Percentiles rank a stretch among this genome's conserved stretches.
Conservation (phyloP, 2,888 invertebrate genomes). For the Slavum lentiscoides region DNA sequence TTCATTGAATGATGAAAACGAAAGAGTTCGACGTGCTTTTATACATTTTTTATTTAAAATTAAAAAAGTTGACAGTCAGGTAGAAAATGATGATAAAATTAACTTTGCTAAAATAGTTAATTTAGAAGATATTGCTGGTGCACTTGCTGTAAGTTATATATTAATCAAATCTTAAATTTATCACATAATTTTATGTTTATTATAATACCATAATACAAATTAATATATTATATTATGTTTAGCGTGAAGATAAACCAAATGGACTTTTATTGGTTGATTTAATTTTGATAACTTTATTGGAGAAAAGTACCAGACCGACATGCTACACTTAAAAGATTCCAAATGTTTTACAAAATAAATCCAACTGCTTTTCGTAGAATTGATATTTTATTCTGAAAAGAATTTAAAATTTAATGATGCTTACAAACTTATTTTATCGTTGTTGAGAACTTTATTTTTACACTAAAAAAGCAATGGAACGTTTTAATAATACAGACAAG, state of each 20-base stretch:
- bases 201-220: slow-evolving; percentile 5
- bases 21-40: slow-evolving; percentile 57
- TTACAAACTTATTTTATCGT: slow-evolving; percentile 60
- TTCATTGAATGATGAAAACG: slow-evolving; percentile 56
- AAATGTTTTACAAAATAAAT: slow-evolving; percentile 55
- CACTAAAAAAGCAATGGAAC: slow-evolving; percentile 51
- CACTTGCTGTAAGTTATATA: slow-evolving; percentile 56
- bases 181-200: neutral
- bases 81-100: slow-evolving; percentile 19
- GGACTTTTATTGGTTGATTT: slow-evolving; percentile 56
- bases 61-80: slow-evolving; percentile 50
- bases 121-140: slow-evolving; percentile 55
- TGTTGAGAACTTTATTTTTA: slow-evolving; percentile 39
- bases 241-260: slow-evolving; percentile 56
- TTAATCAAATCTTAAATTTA: neutral
- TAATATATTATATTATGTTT: slow-evolving; percentile 17
- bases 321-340: slow-evolving; percentile 54
- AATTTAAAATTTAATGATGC: slow-evolving; percentile 61
- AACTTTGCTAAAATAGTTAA: slow-evolving; percentile 56
- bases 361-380: slow-evolving; percentile 55
- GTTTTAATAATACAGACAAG: slow-evolving; percentile 20
- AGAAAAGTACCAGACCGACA: neutral
- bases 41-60: slow-evolving; percentile 56
- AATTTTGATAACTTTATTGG: slow-evolving; percentile 55
- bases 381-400: slow-evolving; percentile 56